Evolutionary conservation across 2,113 vertebrate genomes (phyloP).

Genomic region (Phalacrocorax aristotelis): DNA sequence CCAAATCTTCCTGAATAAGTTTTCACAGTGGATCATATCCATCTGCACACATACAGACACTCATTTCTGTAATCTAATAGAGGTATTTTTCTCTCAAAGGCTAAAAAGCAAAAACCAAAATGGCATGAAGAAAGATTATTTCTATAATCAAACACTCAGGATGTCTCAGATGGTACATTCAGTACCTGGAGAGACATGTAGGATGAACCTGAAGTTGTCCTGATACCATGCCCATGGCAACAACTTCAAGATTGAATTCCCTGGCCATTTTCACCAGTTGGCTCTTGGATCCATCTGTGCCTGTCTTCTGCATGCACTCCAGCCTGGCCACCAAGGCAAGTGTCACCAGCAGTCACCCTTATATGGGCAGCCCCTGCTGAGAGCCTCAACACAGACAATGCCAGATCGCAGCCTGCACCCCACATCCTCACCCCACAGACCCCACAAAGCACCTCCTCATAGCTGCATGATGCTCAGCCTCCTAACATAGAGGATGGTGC

Average conservation of each 20-base stretch:
- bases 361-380: background rate
- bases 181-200: background rate
- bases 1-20: background rate
- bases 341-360: background rate
- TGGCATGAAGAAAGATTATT: background rate
- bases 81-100: background rate
- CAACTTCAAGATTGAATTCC: background rate
- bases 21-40: background rate
- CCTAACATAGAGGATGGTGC: background rate
- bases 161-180: background rate
- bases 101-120: background rate
- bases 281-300: background rate
- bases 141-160: background rate
- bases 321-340: background rate
- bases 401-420: background rate
- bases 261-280: background rate
- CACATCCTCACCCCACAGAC: background rate
- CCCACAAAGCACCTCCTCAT: background rate
- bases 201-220: background rate
- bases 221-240: background rate
- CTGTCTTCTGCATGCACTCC: background rate
- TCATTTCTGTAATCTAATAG: background rate
- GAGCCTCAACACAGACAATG: background rate
- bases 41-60: background rate
- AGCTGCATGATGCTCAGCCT: background rate